phyloP scores from a whole-genome alignment of 2,797 vertebrate species.

The Tamandua tetradactyla region DNA sequence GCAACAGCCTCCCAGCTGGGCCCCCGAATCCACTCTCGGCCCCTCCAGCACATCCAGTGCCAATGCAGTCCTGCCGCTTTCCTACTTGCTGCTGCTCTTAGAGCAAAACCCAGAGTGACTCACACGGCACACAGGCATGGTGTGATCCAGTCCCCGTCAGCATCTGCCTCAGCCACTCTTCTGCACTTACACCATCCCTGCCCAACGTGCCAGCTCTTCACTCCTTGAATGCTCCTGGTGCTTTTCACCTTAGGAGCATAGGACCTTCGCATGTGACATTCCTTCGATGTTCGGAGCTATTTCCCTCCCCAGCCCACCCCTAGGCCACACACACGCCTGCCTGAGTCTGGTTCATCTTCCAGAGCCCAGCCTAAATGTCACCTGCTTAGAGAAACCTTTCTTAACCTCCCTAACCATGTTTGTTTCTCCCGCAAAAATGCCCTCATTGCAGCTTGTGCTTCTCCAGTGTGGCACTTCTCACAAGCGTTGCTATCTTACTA shows the following conservation, averaged over 20 bases:
- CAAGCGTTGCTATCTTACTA: neutral
- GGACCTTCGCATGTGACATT: neutral
- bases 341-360: neutral
- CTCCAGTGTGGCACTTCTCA: neutral
- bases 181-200: neutral
- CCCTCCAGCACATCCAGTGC: neutral
- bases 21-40: neutral
- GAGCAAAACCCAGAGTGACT: neutral
- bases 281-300: neutral
- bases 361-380: neutral
- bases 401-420: accelerated
- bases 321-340: neutral
- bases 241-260: neutral
- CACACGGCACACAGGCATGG: neutral
- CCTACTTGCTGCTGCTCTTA: neutral
- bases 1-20: neutral
- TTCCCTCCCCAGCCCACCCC: neutral
- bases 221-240: neutral
- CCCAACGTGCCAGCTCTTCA: neutral
- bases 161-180: neutral
- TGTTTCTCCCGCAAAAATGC: neutral
- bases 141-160: neutral
- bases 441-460: neutral
- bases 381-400: neutral
- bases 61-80: too few relatives aligned